phyloP scores from a whole-genome alignment of 2,797 vertebrate genomes.

The Yasuhikotakia modesta region DNA sequence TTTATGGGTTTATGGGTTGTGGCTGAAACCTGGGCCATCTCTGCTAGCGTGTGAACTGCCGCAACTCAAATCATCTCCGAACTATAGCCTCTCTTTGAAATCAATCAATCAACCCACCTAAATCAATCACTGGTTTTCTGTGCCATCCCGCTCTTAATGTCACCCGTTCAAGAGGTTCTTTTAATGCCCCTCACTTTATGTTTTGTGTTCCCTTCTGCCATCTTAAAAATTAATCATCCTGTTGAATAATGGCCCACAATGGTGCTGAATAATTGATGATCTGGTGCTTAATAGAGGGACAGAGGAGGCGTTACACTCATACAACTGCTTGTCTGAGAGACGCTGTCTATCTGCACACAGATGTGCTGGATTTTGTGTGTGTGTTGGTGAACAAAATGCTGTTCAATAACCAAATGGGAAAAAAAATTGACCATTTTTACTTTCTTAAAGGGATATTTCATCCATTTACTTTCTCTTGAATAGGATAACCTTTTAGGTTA shows the following conservation, averaged over 20 bases:
- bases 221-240: constrained; percentile 83
- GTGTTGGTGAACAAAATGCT: not conserved
- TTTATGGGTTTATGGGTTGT: constrained; percentile 16
- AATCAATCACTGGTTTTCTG: constrained; percentile 43
- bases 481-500: too few relatives aligned
- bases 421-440: not conserved
- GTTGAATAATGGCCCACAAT: constrained; percentile 82
- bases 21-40: constrained; percentile 6
- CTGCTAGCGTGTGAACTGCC: constrained; percentile 20
- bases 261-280: constrained; percentile 83
- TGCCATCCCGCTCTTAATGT: constrained; percentile 49
- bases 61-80: constrained; percentile 19
- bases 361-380: constrained; percentile 30
- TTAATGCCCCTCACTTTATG: constrained; percentile 69
- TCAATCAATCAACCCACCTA: constrained; percentile 33
- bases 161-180: constrained; percentile 69
- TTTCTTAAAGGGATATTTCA: not conserved
- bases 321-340: constrained; percentile 58
- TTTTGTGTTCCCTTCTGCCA: constrained; percentile 71
- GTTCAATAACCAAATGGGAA: constrained; percentile 19
- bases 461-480: too few relatives aligned
- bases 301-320: constrained; percentile 67
- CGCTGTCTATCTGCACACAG: constrained; percentile 60
- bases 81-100: constrained; percentile 32
- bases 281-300: constrained; percentile 74